Evolutionary conservation across 2,113 vertebrate genomes (phyloP).

Genomic region (Choloepus hoffmanni): DNA sequence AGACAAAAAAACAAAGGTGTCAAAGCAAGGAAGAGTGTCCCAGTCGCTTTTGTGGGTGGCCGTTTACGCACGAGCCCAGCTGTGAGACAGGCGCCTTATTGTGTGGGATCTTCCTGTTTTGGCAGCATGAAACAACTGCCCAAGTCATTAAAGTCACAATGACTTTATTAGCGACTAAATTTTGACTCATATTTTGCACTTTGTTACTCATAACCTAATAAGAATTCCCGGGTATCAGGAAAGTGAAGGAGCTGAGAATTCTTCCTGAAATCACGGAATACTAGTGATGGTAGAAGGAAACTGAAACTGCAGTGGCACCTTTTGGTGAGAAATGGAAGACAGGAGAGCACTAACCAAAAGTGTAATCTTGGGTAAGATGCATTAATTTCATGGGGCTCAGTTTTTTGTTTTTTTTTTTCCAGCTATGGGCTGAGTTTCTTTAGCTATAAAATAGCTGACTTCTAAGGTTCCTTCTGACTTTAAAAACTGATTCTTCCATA

Average conservation of each 20-base stretch:
- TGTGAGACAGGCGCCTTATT: constrained; percentile 81
- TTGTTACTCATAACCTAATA: constrained; percentile 73
- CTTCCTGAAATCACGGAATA: constrained; percentile 22
- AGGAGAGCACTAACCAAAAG: not conserved
- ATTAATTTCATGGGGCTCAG: not conserved
- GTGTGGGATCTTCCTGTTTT: constrained; percentile 82
- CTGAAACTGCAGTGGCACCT: not conserved
- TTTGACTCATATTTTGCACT: constrained; percentile 80
- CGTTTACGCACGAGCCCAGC: constrained; percentile 62
- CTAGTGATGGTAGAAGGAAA: not conserved
- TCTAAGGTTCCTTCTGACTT: not conserved
- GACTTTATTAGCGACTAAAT: constrained; percentile 76
- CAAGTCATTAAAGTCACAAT: constrained; percentile 81
- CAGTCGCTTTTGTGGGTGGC: constrained; percentile 67
- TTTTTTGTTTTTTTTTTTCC: not conserved
- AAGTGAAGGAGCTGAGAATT: constrained; percentile 49
- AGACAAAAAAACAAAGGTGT: not conserved
- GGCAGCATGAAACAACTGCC: constrained; percentile 72
- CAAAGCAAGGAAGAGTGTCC: constrained; percentile 63
- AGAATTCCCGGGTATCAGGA: constrained; percentile 72
- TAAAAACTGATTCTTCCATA: not conserved
- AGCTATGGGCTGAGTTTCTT: not conserved
- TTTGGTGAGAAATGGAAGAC: not conserved
- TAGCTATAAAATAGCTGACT: not conserved
- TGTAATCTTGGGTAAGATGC: not conserved